These are phyloP conservation scores for Dinothrombium tinctorium DNA, from an alignment of 1,140 invertebrate genomes.

Conservation along the genomic window DNA sequence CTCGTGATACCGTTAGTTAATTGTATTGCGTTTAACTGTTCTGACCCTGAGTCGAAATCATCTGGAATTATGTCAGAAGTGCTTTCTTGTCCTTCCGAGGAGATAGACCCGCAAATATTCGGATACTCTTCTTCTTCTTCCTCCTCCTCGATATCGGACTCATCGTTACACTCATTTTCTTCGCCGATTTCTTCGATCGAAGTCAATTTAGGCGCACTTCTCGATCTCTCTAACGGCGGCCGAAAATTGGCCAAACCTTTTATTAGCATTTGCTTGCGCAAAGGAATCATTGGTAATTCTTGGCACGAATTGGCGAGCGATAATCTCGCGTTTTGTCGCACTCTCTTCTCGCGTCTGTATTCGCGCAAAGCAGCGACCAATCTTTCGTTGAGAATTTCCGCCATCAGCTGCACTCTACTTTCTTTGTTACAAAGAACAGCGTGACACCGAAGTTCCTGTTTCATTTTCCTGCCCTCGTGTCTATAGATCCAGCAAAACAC, in stretches of 20 bases:
- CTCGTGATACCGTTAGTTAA: too few species aligned
- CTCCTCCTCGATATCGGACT: background rate
- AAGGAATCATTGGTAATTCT: constrained; percentile 18
- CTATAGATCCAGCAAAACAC: constrained; percentile 62
- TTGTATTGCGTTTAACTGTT: too few species aligned
- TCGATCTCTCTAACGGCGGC: constrained; percentile 74
- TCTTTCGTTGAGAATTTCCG: constrained; percentile 28
- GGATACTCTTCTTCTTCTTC: background rate
- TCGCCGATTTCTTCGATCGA: constrained; percentile 54
- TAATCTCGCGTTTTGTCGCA: constrained; percentile 74
- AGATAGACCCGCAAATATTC: too few species aligned
- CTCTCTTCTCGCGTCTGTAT: constrained; percentile 79
- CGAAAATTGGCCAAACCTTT: constrained; percentile 41
- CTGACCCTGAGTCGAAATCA: too few species aligned
- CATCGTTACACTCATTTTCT: background rate
- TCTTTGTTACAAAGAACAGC: constrained; percentile 83
- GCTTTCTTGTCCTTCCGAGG: too few species aligned
- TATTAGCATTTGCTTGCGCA: constrained; percentile 31
- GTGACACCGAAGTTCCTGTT: constrained; percentile 89
- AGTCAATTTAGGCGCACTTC: constrained; percentile 77
- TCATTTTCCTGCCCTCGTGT: constrained; percentile 78
- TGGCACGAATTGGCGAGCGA: constrained; percentile 19
- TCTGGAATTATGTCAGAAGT: too few species aligned
- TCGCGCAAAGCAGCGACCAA: constrained; percentile 63
- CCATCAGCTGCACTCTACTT: constrained; percentile 42